Evolutionary conservation across 2,113 vertebrate species (phyloP).

Genomic region (Riparia riparia): DNA sequence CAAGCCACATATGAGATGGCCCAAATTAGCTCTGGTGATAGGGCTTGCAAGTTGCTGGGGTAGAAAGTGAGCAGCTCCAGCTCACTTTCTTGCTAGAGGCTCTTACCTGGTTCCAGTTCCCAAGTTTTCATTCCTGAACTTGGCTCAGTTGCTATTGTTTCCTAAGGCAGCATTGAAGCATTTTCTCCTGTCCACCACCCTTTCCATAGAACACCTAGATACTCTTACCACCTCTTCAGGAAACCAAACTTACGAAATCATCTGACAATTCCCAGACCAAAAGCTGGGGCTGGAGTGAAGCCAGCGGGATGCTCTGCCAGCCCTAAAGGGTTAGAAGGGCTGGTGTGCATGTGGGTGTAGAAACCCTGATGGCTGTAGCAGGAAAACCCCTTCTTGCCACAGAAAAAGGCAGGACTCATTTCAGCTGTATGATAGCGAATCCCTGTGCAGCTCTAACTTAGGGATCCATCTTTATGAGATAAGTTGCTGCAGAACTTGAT

Average conservation of each 20-base stretch:
- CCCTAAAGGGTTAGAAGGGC: neutral
- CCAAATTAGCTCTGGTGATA: neutral
- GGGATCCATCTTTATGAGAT: neutral
- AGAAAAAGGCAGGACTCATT: neutral
- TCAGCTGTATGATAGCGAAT: neutral
- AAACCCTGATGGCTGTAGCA: neutral
- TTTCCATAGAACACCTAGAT: neutral
- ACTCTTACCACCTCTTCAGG: neutral
- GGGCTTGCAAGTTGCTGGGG: neutral
- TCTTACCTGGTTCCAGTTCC: neutral
- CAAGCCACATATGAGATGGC: neutral
- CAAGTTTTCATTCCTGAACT: neutral
- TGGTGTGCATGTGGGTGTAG: accelerated
- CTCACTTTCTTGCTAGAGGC: neutral
- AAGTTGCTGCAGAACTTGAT: neutral
- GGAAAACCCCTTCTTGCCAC: neutral
- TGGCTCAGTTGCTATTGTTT: neutral
- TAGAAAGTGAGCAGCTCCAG: neutral
- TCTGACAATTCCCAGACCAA: neutral
- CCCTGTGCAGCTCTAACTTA: neutral
- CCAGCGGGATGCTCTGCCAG: neutral
- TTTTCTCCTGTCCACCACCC: neutral
- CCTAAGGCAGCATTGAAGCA: neutral
- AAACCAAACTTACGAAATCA: neutral
- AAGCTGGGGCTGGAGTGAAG: neutral